A percentile compares a stretch with the other conserved stretches of the same genome.
These are phyloP conservation scores for Phortica okadai DNA, from an alignment of 2,888 invertebrate genomes.

Conservation along the genomic window DNA sequence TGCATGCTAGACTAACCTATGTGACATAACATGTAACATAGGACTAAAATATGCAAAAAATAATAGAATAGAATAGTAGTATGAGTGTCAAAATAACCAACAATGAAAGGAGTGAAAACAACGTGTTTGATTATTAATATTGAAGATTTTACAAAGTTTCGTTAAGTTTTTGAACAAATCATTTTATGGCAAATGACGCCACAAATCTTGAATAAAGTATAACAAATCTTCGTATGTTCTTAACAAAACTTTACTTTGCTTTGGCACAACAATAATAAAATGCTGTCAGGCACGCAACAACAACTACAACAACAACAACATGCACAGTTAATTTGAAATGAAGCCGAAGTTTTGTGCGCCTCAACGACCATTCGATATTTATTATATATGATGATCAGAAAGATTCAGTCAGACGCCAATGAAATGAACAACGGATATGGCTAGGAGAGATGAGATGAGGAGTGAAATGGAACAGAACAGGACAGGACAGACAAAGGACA, in stretches of 20 bases:
- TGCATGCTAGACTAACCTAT: too few species aligned
- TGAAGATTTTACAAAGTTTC: conserved; percentile 1
- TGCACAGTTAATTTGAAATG: neutral
- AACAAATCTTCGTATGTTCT: neutral
- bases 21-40: too few species aligned
- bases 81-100: too few species aligned
- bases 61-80: too few species aligned
- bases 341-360: too few species aligned
- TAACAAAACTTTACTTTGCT: neutral
- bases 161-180: conserved; percentile 8
- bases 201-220: conserved; percentile 8
- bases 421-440: neutral
- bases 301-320: neutral
- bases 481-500: conserved; percentile 5
- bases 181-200: conserved; percentile 22
- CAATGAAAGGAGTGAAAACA: too few species aligned
- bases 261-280: neutral
- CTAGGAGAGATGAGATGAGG: too few species aligned
- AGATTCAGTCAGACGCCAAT: neutral
- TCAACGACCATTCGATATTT: too few species aligned
- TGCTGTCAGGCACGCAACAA: neutral
- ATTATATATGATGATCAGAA: neutral
- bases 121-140: too few species aligned
- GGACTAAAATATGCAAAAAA: too few species aligned
- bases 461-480: too few species aligned